Evolutionary conservation across 2,797 vertebrate genomes (phyloP), one percentile per base, ranked within the genome.

Genomic region (Dromococcyx pavoninus): DNA sequence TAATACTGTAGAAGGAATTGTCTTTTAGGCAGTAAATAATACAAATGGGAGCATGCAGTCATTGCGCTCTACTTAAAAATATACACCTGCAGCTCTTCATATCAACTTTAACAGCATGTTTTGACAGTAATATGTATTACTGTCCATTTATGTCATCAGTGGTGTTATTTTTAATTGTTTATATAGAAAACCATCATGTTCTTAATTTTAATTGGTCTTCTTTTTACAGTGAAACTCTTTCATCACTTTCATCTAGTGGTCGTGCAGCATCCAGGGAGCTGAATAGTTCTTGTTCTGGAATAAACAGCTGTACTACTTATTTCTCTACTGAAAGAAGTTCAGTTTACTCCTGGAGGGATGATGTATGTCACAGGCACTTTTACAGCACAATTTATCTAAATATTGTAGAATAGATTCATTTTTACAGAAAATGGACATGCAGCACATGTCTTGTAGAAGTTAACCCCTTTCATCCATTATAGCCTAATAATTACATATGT

Each of bases 261-360:
- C 80, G 89, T 65, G 83, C 70, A 54, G 95, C 96, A 12, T 97
- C 97, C 17, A 93, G 89, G 1, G 98, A 97, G 12, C 69, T 96
- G 86, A 97, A 92, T 77, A 94, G 92, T 85, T 98, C 97, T 61
- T 98, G 97, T 98, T 98, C 98, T 66, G 97, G 91, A 64, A 98
- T 98, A 37, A 97, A 94, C 60, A 98, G 98, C 89, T 98, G 91
- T 37, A 92, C 98, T 44, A 97, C 98, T 5, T 97, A 97, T 41
- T 84, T 98, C 27, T 99, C 98, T 77, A 98, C 98, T 1, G 98
- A 98, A 86, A 97, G 98, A 97, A 98, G 98, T 92, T 99, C 98
- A 0, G 28, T 98, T 90, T 98, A 96, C 91, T 99, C 98, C 56
- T 99, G 98, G 98, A 98, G 98, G 95, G 98, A 98, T 87, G 98